Evolutionary conservation across 2,797 vertebrate species (phyloP).

Genomic region (Discoglossus pictus): DNA sequence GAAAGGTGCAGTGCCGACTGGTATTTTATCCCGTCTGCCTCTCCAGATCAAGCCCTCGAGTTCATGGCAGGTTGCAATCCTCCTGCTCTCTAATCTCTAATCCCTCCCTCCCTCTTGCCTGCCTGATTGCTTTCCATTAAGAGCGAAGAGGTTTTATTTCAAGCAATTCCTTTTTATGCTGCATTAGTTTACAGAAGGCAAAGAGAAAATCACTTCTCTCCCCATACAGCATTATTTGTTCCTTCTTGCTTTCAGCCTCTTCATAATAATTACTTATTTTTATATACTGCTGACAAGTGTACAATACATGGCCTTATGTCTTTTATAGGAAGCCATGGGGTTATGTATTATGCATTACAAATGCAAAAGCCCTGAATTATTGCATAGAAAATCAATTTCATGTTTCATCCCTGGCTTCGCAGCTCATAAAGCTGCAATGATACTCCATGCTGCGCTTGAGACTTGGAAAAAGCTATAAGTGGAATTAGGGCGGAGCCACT

Average conservation of each 20-base stretch:
- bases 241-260: conserved; percentile 38
- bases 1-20: too few relatives aligned
- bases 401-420: background rate
- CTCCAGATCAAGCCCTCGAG: too few relatives aligned
- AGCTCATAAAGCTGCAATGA: background rate
- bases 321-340: conserved; percentile 1
- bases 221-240: conserved; percentile 23
- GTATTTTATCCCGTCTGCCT: too few relatives aligned
- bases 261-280: conserved; percentile 38
- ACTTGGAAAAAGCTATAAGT: too few relatives aligned
- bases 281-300: conserved; percentile 28
- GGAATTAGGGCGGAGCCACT: too few relatives aligned
- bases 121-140: conserved; percentile 42
- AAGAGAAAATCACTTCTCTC: conserved; percentile 32
- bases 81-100: conserved; percentile 2
- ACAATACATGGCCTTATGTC: background rate
- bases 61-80: background rate
- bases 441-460: too few relatives aligned
- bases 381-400: conserved; percentile 15
- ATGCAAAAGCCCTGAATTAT: conserved; percentile 21
- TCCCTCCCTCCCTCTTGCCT: conserved; percentile 7
- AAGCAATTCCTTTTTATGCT: conserved; percentile 42
- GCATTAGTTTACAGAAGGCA: conserved; percentile 36
- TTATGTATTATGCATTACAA: conserved; percentile 6
- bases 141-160: conserved; percentile 15